A percentile compares a stretch with the other conserved stretches of the same genome.
These are phyloP conservation scores for Aphaenogaster floridana DNA, from an alignment of 1,140 invertebrate genomes.

Conservation along the genomic window DNA sequence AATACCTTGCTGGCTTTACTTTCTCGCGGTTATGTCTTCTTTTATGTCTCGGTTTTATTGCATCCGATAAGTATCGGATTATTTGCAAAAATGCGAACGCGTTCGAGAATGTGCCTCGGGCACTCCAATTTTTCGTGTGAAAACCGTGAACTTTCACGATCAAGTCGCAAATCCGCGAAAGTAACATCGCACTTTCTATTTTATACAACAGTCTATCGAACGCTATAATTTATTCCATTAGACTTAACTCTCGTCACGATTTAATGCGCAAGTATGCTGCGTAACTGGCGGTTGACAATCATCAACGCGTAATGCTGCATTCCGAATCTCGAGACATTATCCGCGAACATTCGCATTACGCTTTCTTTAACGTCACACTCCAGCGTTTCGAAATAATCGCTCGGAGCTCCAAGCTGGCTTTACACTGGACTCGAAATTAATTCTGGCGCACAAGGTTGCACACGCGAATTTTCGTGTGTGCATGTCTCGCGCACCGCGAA, in stretches of 20 bases:
- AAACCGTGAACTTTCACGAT: slow-evolving; percentile 60
- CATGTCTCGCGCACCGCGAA: slow-evolving; percentile 60
- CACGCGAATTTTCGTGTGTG: slow-evolving; percentile 51
- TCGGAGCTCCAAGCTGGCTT: slow-evolving; percentile 46
- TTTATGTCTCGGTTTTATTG: neutral
- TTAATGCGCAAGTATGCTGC: neutral
- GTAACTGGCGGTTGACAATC: slow-evolving; percentile 17
- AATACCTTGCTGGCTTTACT: neutral
- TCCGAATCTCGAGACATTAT: slow-evolving; percentile 52
- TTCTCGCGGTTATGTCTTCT: neutral
- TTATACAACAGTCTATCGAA: neutral
- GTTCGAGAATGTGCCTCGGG: slow-evolving; percentile 23
- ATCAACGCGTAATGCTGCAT: slow-evolving; percentile 9
- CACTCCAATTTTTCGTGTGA: slow-evolving; percentile 50
- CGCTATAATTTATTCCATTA: slow-evolving; percentile 3
- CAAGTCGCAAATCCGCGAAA: slow-evolving; percentile 18
- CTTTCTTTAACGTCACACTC: slow-evolving; percentile 56
- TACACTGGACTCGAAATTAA: slow-evolving; percentile 56
- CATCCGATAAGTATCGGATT: neutral
- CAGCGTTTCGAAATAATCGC: slow-evolving; percentile 59
- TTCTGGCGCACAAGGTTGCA: slow-evolving; percentile 61
- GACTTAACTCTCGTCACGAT: neutral
- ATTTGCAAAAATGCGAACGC: slow-evolving; percentile 32
- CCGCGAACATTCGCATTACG: slow-evolving; percentile 34
- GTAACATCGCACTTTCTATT: slow-evolving; percentile 31